Percentiles rank a stretch among this genome's conserved stretches.
phyloP scores from a whole-genome alignment of 2,888 invertebrate species.

The Iselma pallidipennis region DNA sequence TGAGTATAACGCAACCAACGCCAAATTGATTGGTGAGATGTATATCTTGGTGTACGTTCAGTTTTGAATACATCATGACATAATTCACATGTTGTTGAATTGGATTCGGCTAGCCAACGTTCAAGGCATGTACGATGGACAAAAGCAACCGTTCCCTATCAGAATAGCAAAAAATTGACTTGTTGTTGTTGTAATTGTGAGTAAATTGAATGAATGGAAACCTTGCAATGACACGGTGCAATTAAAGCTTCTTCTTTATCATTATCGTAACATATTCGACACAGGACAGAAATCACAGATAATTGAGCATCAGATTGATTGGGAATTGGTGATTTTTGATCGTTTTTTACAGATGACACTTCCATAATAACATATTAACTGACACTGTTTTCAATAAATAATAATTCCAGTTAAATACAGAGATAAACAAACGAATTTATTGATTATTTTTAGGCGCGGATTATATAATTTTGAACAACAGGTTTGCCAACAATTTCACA shows the following conservation, averaged over 20 bases:
- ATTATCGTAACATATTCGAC: constrained; percentile 60
- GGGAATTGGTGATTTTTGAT: not conserved
- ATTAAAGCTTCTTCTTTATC: constrained; percentile 55
- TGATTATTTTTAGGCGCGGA: too few species aligned
- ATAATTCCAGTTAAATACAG: too few species aligned
- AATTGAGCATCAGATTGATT: constrained; percentile 21
- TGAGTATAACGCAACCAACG: constrained; percentile 61
- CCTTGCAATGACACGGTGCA: constrained; percentile 60
- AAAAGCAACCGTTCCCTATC: constrained; percentile 71
- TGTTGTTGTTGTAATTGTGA: not conserved
- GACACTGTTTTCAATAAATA: not conserved
- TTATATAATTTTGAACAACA: too few species aligned
- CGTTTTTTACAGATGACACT: not conserved
- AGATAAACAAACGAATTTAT: too few species aligned
- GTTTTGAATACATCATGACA: constrained; percentile 72
- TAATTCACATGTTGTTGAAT: constrained; percentile 71
- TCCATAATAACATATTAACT: not conserved
- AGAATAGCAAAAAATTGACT: constrained; percentile 41
- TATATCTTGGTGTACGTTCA: constrained; percentile 65
- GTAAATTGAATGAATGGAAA: constrained; percentile 30
- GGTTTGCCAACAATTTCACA: too few species aligned
- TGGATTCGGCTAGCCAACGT: constrained; percentile 75
- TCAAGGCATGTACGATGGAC: constrained; percentile 75
- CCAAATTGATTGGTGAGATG: constrained; percentile 60
- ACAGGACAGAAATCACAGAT: constrained; percentile 51